Conservation (phyloP, 2,888 invertebrate genomes). For the Cantharis lateralis region DNA sequence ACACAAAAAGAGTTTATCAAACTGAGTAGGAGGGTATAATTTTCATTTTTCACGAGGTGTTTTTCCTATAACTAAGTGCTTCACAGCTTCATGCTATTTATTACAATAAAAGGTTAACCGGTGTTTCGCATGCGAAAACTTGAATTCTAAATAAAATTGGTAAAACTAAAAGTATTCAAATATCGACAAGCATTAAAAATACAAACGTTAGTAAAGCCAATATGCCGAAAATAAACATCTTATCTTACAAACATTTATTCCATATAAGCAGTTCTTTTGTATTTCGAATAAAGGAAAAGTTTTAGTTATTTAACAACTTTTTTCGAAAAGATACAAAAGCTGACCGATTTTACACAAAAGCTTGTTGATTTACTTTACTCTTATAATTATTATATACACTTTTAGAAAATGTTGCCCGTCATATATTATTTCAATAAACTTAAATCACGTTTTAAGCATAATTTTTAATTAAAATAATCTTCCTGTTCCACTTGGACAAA, state of each 20-base stretch:
- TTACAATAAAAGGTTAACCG: background rate
- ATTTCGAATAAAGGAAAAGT: background rate
- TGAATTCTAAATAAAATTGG: background rate
- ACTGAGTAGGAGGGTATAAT: background rate
- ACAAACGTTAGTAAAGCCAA: background rate
- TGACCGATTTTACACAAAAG: background rate
- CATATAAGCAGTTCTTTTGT: background rate
- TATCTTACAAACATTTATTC: background rate
- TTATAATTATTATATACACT: background rate
- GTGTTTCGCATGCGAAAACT: background rate
- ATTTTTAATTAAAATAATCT: background rate
- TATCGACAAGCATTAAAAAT: background rate
- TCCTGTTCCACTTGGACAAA: too few relatives aligned
- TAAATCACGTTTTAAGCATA: background rate
- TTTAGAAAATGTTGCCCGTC: background rate
- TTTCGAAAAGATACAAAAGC: background rate
- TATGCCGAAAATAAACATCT: background rate
- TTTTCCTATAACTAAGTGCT: background rate
- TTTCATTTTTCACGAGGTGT: background rate
- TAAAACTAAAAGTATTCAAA: background rate
- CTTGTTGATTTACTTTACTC: background rate
- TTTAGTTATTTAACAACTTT: background rate
- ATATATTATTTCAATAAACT: background rate
- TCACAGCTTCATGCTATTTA: background rate
- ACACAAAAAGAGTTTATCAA: background rate